These are phyloP conservation scores for Martes martes DNA, from an alignment of 2,113 vertebrate genomes.

Conservation along the genomic window DNA sequence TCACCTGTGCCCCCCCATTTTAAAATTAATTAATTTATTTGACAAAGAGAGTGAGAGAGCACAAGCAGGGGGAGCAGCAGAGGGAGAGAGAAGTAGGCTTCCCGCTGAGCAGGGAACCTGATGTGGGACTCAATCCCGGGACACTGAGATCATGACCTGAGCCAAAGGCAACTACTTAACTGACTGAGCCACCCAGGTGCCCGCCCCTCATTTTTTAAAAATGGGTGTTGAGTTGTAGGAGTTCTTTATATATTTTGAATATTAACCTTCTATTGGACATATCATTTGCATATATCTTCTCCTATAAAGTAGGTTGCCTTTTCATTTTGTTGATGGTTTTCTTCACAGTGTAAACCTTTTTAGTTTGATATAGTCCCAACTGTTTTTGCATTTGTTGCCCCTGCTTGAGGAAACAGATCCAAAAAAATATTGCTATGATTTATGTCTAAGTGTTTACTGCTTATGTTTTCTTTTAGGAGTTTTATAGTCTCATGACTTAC, in stretches of 20 bases:
- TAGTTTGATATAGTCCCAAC: not conserved
- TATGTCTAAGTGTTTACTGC: not conserved
- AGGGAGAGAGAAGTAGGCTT: too few species aligned
- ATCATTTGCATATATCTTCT: not conserved
- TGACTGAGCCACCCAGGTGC: too few species aligned
- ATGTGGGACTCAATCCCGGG: too few species aligned
- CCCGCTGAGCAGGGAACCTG: too few species aligned
- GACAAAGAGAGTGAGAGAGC: too few species aligned
- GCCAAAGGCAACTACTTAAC: too few species aligned
- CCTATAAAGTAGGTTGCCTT: not conserved
- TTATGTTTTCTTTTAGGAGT: not conserved
- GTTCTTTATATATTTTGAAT: not conserved
- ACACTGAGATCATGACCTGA: too few species aligned
- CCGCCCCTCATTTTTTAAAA: not conserved
- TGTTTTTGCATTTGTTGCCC: not conserved
- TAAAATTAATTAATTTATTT: too few species aligned
- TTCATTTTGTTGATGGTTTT: not conserved
- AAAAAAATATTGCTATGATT: not conserved
- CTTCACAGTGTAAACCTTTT: not conserved
- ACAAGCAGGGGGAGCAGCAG: too few species aligned
- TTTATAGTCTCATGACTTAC: not conserved
- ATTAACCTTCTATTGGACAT: not conserved
- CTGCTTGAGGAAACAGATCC: not conserved
- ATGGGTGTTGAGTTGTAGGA: not conserved
- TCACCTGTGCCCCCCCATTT: too few species aligned